These are phyloP conservation scores for Drosophila repletoides DNA, from an alignment of 1,140 invertebrate species.

Conservation along the genomic window DNA sequence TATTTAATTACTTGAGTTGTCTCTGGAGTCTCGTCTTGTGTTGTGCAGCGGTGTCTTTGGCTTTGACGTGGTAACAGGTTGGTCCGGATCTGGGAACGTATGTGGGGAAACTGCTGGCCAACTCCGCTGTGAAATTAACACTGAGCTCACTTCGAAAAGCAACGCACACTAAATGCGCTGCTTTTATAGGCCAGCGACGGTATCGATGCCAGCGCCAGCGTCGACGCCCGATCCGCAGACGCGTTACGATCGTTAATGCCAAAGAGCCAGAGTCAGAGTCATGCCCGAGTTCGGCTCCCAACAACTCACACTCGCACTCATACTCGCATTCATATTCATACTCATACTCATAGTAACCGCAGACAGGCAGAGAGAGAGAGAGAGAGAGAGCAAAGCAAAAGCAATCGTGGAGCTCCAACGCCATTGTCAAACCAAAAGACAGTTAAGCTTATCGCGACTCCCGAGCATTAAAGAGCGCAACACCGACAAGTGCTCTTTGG, in stretches of 20 bases:
- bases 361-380: no score
- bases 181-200: slow-evolving; percentile 68
- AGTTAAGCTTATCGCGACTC: slow-evolving; percentile 39
- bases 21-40: slow-evolving; percentile 3
- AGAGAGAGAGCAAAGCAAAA: slow-evolving; percentile 1
- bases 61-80: slow-evolving; percentile 50
- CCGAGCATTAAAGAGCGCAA: slow-evolving; percentile 8
- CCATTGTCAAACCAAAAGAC: no score
- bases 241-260: slow-evolving; percentile 64
- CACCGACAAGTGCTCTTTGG: not conserved
- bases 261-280: slow-evolving; percentile 37
- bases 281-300: not conserved
- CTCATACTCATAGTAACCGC: not conserved
- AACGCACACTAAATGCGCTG: slow-evolving; percentile 66
- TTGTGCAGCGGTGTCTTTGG: slow-evolving; percentile 28
- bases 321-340: not conserved
- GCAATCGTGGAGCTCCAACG: not conserved
- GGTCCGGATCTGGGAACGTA: slow-evolving; percentile 17
- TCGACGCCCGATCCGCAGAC: slow-evolving; percentile 30
- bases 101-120: slow-evolving; percentile 57
- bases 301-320: slow-evolving; percentile 4
- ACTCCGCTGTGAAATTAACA: slow-evolving; percentile 66
- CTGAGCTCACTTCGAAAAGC: slow-evolving; percentile 75
- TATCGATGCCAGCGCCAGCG: not conserved
- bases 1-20: slow-evolving; percentile 30